Evolutionary conservation across 30 jellyfish, hydroid and myxozoan genomes (phyloP), one percentile per base, ranked within the genome.

Genomic region (Hydractinia echinata): DNA sequence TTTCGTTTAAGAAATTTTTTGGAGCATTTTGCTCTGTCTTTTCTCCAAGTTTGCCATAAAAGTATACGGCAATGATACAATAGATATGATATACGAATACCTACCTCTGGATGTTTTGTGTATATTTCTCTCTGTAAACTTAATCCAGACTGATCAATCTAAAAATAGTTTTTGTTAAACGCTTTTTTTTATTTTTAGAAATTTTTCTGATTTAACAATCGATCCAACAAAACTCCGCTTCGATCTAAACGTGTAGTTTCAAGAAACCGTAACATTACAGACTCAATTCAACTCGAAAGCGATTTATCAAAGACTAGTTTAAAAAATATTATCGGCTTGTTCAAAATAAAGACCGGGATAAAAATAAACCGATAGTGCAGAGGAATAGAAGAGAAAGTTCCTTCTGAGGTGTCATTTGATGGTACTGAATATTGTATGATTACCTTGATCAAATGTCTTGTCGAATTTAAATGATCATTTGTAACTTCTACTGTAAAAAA

Each of bases 101-200:
- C 51, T 80, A 60, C 87, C 67, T 80, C 77, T 11, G 79, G 71
- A 81, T 85, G 95, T 53, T 88, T 87, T 18, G 53, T 13, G 88
- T 93, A 93, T 51, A 93, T 93, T 67, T 93, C 99, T 81, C 96
- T 72, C 77, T 93, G 99, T 11, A 93, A 84, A 73, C 99, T 93
- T 51, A 93, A 85, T 14, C 99, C 99, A 5, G 99, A 93, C 69
- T 92, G 98, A 82, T 92, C 98, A 66, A 92, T 86, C 98, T 92
- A 79, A 19, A 86, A 76, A 64, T n/a, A 64, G 18, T n/a, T n/a
- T 6, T 13, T 44, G 9, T 64, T 64, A 15, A 6, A 64, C 39
- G 19, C 51, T 58, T 58, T 44, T 10, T 64, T 64, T 6, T 6
- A 64, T 64, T 6, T 7, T 44, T 64, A 6, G 19, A 1, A n/a